Percentiles rank a stretch among this genome's conserved stretches.
These are phyloP conservation scores for Canis aureus DNA, from an alignment of 2,113 vertebrate genomes.

Conservation along the genomic window DNA sequence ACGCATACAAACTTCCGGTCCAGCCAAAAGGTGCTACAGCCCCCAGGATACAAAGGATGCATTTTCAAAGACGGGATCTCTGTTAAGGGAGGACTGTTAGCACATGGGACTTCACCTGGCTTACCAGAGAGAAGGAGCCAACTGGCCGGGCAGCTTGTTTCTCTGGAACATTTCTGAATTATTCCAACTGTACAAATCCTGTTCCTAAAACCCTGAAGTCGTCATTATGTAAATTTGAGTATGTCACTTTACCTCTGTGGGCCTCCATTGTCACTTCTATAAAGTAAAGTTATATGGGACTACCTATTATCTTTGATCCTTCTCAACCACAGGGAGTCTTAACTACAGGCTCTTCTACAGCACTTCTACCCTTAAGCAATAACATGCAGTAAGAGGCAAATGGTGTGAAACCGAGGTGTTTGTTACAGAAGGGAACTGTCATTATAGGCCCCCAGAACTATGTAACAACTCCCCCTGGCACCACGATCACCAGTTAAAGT, in stretches of 20 bases:
- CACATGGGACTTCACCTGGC: background rate
- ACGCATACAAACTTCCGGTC: background rate
- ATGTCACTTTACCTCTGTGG: background rate
- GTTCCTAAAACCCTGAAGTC: background rate
- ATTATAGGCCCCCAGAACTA: background rate
- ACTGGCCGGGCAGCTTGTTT: background rate
- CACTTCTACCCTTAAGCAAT: background rate
- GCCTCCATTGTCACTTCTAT: background rate
- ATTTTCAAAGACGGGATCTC: conserved; percentile 36
- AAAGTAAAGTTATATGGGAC: background rate
- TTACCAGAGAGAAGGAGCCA: conserved; percentile 24
- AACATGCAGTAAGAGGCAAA: background rate
- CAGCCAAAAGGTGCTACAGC: background rate
- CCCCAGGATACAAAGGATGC: background rate
- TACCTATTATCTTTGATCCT: background rate
- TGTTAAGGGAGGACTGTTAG: background rate
- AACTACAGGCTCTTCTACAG: background rate
- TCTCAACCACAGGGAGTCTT: background rate
- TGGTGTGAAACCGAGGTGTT: background rate
- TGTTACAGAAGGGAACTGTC: background rate
- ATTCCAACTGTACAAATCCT: background rate
- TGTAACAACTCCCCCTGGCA: background rate
- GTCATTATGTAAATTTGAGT: background rate
- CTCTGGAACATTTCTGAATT: background rate
- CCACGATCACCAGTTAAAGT: conserved; percentile 1